Percentiles rank a stretch among this genome's conserved stretches.
These are phyloP conservation scores for Melanerpes aurifrons DNA, from an alignment of 2,113 vertebrate genomes.

Conservation along the genomic window DNA sequence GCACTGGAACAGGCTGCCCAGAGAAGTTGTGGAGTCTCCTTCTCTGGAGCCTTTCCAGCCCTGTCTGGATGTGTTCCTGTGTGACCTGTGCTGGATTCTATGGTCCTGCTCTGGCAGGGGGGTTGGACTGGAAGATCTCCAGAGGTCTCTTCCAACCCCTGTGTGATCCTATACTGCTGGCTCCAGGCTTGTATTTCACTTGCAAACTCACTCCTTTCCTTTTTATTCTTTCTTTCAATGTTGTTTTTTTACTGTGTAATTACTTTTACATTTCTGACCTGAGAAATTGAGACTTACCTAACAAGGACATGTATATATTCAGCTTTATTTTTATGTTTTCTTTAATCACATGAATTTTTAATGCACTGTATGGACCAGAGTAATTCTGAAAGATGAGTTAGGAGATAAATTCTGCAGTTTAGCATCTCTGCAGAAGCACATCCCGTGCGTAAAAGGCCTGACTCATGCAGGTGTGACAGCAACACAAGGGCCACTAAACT, in stretches of 20 bases:
- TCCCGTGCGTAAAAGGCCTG: constrained; percentile 18
- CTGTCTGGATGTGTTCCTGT: too few species aligned
- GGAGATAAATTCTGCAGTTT: neutral
- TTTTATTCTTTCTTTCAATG: neutral
- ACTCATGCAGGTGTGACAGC: constrained; percentile 24
- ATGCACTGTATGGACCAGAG: neutral
- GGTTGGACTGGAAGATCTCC: too few species aligned
- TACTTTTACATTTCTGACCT: neutral
- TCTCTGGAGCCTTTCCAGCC: too few species aligned
- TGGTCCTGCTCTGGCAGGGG: too few species aligned
- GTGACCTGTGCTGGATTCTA: too few species aligned
- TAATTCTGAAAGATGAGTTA: constrained; percentile 11
- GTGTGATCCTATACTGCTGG: neutral
- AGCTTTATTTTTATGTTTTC: neutral
- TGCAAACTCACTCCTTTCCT: neutral
- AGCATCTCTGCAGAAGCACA: neutral
- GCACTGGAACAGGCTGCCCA: too few species aligned
- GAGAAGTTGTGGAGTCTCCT: too few species aligned
- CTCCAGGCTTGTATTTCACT: neutral
- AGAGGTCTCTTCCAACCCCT: too few species aligned
- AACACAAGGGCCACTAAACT: constrained; percentile 4
- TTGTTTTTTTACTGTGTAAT: neutral
- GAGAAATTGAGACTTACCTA: neutral
- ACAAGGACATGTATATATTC: neutral
- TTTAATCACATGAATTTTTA: neutral